phyloP scores from a whole-genome alignment of 2,888 invertebrate species.

The Cryptus armator region DNA sequence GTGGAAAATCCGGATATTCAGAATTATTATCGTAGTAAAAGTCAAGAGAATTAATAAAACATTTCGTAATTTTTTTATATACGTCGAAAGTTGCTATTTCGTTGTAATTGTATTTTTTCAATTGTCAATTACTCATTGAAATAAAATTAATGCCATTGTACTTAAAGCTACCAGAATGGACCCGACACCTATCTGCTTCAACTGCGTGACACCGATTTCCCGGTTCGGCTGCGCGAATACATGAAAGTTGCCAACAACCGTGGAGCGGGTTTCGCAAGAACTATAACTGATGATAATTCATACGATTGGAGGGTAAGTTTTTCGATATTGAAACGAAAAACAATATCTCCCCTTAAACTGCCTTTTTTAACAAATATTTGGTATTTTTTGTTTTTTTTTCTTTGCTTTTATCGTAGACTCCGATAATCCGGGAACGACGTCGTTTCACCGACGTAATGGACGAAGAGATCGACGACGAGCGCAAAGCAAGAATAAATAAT shows the following conservation, averaged over 20 bases:
- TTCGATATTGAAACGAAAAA: not conserved
- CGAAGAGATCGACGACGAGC: constrained; percentile 97
- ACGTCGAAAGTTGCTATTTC: not conserved
- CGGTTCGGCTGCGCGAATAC: constrained; percentile 96
- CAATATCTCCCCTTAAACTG: too few species aligned
- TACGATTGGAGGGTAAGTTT: constrained; percentile 92
- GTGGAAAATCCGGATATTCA: not conserved
- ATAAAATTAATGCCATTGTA: not conserved
- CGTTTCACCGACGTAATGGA: constrained; percentile 98
- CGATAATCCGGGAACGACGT: constrained; percentile 95
- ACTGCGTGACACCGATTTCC: constrained; percentile 96
- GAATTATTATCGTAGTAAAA: constrained; percentile 11
- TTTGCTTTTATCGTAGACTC: constrained; percentile 87
- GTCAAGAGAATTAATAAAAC: not conserved
- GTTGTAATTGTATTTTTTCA: not conserved
- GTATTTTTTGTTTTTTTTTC: constrained; percentile 38
- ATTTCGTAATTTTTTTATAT: not conserved
- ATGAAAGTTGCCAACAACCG: constrained; percentile 96
- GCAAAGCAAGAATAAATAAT: constrained; percentile 92
- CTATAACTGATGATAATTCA: constrained; percentile 88
- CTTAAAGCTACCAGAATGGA: constrained; percentile 95
- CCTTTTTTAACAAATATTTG: not conserved
- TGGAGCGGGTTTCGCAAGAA: constrained; percentile 90
- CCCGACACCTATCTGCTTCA: constrained; percentile 98
- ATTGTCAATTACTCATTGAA: not conserved